Base-by-base conservation (phyloP, 1,140 invertebrate species). In the Scaptomyza pallida region DNA sequence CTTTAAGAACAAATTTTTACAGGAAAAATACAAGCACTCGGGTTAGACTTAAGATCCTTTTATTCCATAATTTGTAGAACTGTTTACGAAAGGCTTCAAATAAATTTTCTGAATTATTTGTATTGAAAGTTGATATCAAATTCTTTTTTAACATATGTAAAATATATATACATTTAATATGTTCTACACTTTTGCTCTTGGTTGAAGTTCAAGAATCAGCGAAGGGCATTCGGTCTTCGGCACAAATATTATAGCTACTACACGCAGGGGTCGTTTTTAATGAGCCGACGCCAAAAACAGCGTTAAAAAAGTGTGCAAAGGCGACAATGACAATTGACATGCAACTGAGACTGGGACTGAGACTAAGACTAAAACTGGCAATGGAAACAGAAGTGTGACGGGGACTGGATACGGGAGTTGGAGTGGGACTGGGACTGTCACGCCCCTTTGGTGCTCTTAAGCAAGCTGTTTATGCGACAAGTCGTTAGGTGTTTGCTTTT, bases 261-360 rank as follows among this genome's bases (percentile, higher is more conserved):
- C 33, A 37, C n/a, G 12, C 3, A 12, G 33, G 33, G 4, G 33
- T 37, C 12, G n/a, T 6, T 78, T 78, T 74, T 79, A 78, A 79
- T 79, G 71, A 79, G 70, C 60, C 44, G 33, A 57, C 51, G 21
- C 15, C 50, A 33, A 41, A 43, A 54, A 37, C 33, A 55, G 57
- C 15, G 21, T 50, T n/a, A 33, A 64, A 63, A 61, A 75, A 67
- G 62, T 61, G 57, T 47, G 64, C 62, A 55, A 73, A 75, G 51
- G 55, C 55, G 55, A 60, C 47, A 67, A 67, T 75, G 70, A 71
- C 78, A 82, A 82, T 78, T 78, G 74, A 78, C 78, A 82, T 81
- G 78, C 78, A 81, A 82, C 45, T 15, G 41, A 30, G 19, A 48
- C 48, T n/a, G n/a, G n/a, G n/a, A n/a, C n/a, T n/a, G n/a, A n/a